Conservation (phyloP, 2,113 vertebrate genomes). For the Probosciger aterrimus region DNA sequence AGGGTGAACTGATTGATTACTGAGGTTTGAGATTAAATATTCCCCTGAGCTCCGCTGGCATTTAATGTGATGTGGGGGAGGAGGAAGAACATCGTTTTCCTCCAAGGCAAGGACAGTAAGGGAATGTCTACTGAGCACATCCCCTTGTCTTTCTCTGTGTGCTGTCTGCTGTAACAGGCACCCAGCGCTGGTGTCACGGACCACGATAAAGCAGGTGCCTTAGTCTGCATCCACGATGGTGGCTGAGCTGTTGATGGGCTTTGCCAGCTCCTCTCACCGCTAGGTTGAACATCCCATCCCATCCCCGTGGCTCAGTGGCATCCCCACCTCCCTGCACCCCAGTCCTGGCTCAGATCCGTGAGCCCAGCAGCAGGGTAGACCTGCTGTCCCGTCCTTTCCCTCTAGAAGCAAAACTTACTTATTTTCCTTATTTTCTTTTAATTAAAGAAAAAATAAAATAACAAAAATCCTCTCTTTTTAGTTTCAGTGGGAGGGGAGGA, state of each 20-base stretch:
- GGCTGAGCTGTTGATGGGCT: not conserved
- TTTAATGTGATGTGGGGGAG: not conserved
- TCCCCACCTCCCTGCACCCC: not conserved
- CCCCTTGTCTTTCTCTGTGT: not conserved
- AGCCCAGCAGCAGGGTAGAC: rapidly evolving
- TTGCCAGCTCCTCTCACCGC: not conserved
- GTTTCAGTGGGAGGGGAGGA: not conserved
- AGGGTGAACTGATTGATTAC: conserved; percentile 61
- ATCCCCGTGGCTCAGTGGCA: rapidly evolving
- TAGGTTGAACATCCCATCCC: rapidly evolving
- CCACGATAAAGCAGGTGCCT: not conserved
- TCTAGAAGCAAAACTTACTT: rapidly evolving
- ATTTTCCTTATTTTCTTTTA: not conserved
- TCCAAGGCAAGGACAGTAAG: not conserved
- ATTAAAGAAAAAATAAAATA: not conserved
- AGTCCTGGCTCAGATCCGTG: rapidly evolving
- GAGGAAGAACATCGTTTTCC: not conserved
- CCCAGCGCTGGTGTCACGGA: rapidly evolving
- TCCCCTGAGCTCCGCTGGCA: not conserved
- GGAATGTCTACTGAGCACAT: not conserved
- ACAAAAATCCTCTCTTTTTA: not conserved
- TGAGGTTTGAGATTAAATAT: conserved; percentile 59
- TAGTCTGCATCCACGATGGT: rapidly evolving
- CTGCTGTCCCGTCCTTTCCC: not conserved
- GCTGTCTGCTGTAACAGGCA: rapidly evolving